These are phyloP conservation scores for Tipula unca DNA, from an alignment of 2,888 invertebrate species.

Conservation along the genomic window DNA sequence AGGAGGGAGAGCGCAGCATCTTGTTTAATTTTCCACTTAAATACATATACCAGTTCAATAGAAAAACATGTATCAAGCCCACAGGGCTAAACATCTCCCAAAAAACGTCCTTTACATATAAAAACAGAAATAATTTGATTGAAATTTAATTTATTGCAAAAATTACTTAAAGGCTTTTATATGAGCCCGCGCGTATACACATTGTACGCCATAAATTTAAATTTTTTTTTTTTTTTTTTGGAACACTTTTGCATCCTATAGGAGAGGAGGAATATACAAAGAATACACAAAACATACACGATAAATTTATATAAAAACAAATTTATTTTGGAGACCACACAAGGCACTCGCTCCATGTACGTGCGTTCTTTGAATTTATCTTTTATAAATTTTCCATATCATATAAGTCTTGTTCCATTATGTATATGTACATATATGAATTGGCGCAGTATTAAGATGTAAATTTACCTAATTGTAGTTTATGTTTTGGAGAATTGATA, in stretches of 20 bases:
- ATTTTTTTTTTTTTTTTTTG: not conserved
- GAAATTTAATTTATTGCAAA: slow-evolving; percentile 14
- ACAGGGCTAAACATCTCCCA: not conserved
- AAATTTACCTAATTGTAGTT: slow-evolving; percentile 14
- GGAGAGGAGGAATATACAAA: not conserved
- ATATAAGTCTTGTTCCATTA: not conserved
- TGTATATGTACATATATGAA: not conserved
- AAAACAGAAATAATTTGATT: not conserved
- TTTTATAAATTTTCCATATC: not conserved
- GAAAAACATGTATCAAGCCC: not conserved
- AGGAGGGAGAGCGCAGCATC: not conserved
- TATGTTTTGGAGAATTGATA: slow-evolving; percentile 22
- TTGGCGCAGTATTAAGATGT: not conserved
- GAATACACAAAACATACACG: not conserved
- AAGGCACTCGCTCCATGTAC: not conserved
- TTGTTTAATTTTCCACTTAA: not conserved
- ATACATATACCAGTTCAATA: not conserved
- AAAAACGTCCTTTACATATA: not conserved
- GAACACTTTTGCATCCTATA: not conserved
- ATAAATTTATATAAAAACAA: not conserved
- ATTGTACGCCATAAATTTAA: not conserved
- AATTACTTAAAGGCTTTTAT: not conserved
- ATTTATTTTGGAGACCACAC: not conserved
- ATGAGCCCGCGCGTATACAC: not conserved
- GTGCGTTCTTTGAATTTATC: not conserved